These are phyloP conservation scores for Cotesia vestalis DNA, from an alignment of 1,140 invertebrate species.

Conservation along the genomic window DNA sequence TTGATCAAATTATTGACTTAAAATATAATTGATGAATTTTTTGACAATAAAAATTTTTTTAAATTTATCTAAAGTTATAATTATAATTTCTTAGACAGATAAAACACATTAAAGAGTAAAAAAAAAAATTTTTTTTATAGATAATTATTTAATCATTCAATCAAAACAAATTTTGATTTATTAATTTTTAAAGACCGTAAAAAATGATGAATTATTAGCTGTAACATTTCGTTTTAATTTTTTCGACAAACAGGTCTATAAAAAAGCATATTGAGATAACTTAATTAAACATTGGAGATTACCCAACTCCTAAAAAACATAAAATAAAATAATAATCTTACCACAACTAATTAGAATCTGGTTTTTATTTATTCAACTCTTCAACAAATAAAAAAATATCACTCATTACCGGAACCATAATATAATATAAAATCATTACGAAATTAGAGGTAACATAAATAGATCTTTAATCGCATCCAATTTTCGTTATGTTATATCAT, in stretches of 20 bases:
- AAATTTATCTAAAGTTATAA: too few species aligned
- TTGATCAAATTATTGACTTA: too few species aligned
- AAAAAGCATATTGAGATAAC: slow-evolving; percentile 13
- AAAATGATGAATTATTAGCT: not conserved
- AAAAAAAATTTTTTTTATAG: too few species aligned
- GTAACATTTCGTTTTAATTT: not conserved
- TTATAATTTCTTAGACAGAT: too few species aligned
- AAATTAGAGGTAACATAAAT: not conserved
- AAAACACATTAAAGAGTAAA: too few species aligned
- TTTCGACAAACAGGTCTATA: not conserved
- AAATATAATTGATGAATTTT: too few species aligned
- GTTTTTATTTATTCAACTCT: slow-evolving; percentile 19
- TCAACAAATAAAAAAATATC: too few species aligned
- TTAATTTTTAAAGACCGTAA: not conserved
- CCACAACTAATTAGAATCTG: slow-evolving; percentile 8
- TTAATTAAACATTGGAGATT: slow-evolving; percentile 26
- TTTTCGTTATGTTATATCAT: too few species aligned
- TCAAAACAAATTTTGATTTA: slow-evolving; percentile 4
- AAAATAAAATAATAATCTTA: slow-evolving; percentile 5
- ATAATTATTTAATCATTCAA: too few species aligned
- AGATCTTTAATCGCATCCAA: too few species aligned
- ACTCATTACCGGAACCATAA: not conserved
- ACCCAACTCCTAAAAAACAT: not conserved
- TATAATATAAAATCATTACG: not conserved
- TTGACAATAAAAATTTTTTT: too few species aligned